Evolutionary conservation across 2,888 invertebrate genomes (phyloP).

Genomic region (Aproaerema taeniolella): DNA sequence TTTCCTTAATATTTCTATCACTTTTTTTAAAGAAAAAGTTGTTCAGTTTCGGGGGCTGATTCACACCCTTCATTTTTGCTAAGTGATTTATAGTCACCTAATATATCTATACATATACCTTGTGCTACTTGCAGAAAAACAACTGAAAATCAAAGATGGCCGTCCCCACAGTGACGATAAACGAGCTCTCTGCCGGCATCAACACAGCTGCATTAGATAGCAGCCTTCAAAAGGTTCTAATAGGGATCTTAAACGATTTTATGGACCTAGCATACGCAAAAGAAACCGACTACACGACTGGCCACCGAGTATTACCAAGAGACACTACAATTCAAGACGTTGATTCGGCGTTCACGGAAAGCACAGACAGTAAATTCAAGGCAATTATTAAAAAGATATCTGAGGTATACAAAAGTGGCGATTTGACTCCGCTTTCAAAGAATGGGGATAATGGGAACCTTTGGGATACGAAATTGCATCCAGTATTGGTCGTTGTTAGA

Average conservation of each 20-base stretch:
- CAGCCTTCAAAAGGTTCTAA: conserved; percentile 54
- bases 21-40: no score
- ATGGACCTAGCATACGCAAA: conserved; percentile 61
- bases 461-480: conserved; percentile 59
- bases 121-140: no score
- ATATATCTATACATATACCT: no score
- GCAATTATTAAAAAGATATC: conserved; percentile 51
- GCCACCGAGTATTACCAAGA: conserved; percentile 50
- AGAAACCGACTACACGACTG: conserved; percentile 61
- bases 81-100: no score
- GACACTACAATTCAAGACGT: conserved; percentile 46
- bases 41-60: no score
- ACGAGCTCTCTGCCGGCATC: conserved; percentile 46
- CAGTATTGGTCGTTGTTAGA: conserved; percentile 50
- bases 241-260: conserved; percentile 57
- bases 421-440: conserved; percentile 42
- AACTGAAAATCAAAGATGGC: conserved; percentile 1
- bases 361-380: conserved; percentile 42
- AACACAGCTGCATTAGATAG: conserved; percentile 33
- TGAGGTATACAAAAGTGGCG: conserved; percentile 47
- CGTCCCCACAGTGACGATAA: conserved; percentile 48
- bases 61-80: no score
- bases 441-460: conserved; percentile 51
- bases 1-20: no score
- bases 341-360: conserved; percentile 34